These are phyloP conservation scores for Panagrolaimus sp. DNA, from an alignment of 1,140 invertebrate species.

Conservation along the genomic window DNA sequence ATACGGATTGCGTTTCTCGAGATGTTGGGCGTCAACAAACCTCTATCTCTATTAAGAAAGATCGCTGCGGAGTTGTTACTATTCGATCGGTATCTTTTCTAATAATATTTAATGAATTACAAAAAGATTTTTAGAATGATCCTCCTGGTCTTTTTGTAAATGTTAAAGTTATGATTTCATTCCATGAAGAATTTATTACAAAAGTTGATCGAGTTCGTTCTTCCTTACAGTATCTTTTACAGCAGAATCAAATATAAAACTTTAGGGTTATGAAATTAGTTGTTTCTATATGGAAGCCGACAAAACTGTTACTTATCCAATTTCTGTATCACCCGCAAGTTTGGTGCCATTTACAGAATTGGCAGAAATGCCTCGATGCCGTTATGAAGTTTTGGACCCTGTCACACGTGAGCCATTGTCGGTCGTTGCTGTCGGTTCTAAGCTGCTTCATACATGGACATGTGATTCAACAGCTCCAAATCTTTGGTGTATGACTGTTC, in stretches of 20 bases:
- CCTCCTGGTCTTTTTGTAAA: conserved; percentile 54
- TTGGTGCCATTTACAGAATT: conserved; percentile 50
- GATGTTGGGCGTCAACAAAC: conserved; percentile 48
- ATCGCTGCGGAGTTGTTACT: conserved; percentile 52
- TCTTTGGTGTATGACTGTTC: conserved; percentile 55
- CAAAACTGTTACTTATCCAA: conserved; percentile 56
- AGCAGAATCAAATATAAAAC: neutral
- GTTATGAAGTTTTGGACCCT: conserved; percentile 52
- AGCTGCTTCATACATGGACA: conserved; percentile 50
- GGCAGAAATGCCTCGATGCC: conserved; percentile 54
- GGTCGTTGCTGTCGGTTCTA: conserved; percentile 51
- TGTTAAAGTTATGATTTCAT: conserved; percentile 54
- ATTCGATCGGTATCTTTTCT: conserved; percentile 39
- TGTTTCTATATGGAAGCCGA: conserved; percentile 48
- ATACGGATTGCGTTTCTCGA: conserved; percentile 45
- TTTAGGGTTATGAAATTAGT: conserved; percentile 45
- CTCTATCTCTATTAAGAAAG: conserved; percentile 46
- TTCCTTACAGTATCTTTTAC: neutral
- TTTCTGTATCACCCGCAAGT: conserved; percentile 44
- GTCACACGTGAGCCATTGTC: conserved; percentile 41
- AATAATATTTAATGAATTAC: neutral
- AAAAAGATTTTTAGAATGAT: conserved; percentile 35
- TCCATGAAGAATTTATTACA: conserved; percentile 53
- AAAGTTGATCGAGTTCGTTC: conserved; percentile 42
- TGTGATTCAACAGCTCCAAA: conserved; percentile 52